Base-by-base conservation (phyloP, 92 coral and sea anemone genomes). In the Umimayanthus kanabou region DNA sequence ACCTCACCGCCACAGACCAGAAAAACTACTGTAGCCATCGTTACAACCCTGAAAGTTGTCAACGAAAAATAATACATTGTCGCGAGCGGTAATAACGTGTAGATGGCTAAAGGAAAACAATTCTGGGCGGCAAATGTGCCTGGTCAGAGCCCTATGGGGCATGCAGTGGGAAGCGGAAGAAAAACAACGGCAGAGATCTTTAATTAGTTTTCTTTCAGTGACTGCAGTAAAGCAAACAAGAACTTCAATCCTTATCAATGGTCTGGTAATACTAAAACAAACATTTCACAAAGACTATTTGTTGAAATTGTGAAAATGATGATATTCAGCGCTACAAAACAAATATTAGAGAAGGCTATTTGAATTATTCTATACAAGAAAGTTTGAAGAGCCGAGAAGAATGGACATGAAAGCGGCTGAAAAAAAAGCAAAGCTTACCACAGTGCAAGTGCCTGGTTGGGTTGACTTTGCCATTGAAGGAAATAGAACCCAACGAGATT, bases 191-290 rank as follows among this genome's bases (percentile, higher is more conserved):
- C 73, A 47, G 55, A 70, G 67, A 9, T 69, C 9, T 71, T 83
- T 83, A 83, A 83, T 83, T 83, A 82, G 77, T 70, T 69, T 83
- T 50, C 61, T 83, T 83, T 69, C 65, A 45, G 2, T 70, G 50
- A 9, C 57, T 40, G 73, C 64, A 55, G 37, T 29, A 83, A 70
- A 71, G 66, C 67, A 71, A 70, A 83, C 78, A 83, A 15, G 20
- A 15, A 47, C 28, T 83, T 83, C 40, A 28, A 25, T 15, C 43
- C 8, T 33, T 83, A 78, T 69, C 78, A 83, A 70, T 22, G 28
- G 40, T 43, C 55, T 70, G 73, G 13, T 83, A 67, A 83, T 71
- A 28, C 11, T 28, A 43, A 83, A 83, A 43, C 28, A 45, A 26
- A 47, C 65, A 69, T 26, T 71, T 25, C n/a, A 43, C 28, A 45